Base-by-base conservation (phyloP, 1,140 invertebrate genomes). In the Ylistrum balloti region DNA sequence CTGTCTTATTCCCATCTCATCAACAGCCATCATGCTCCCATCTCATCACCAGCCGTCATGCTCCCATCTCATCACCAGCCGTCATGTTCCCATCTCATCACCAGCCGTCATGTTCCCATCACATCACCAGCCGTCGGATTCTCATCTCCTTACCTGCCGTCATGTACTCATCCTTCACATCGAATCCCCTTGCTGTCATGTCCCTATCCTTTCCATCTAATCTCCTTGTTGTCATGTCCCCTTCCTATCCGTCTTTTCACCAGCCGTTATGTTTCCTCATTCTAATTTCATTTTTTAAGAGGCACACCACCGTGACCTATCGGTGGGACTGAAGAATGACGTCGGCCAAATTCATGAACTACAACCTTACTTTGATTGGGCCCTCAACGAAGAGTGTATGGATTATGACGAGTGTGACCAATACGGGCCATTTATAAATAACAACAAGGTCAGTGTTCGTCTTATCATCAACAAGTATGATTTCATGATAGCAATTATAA, bases 291-390 rank as follows among this genome's bases (percentile, higher is more conserved):
- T 20, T 17, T 56, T 3, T 7, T 11, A 2, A 94, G 94, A 93
- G 88, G 94, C 94, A 0, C 93, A 93, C 74, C 17, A 45, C 1
- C 86, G 91, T 5, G 90, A 91, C 33, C 88, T 94, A 22, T 93
- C 94, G 3, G 91, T 94, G 35, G 93, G 94, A 33, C 91, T 94
- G 87, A 94, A 94, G 89, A 94, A 94, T 88, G 94, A 94, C 35
- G 92, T 93, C 5, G 92, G 90, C 17, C 93, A 94, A 34, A 88
- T 94, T 0, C 9, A n/a, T 0, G 88, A 92, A 10, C 91, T 94
- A 0, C 91, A 92, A 34, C 28, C 88, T 0, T 91, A 88, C 86
- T 94, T 94, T 93, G 94, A 94, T 56, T 94, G 93, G 93, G 94
- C 94, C 0, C 87, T 94, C 15, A 94, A 94, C 86, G 94, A 94